These are phyloP conservation scores for Megathymus violae DNA, from an alignment of 1,140 invertebrate genomes.

Conservation along the genomic window DNA sequence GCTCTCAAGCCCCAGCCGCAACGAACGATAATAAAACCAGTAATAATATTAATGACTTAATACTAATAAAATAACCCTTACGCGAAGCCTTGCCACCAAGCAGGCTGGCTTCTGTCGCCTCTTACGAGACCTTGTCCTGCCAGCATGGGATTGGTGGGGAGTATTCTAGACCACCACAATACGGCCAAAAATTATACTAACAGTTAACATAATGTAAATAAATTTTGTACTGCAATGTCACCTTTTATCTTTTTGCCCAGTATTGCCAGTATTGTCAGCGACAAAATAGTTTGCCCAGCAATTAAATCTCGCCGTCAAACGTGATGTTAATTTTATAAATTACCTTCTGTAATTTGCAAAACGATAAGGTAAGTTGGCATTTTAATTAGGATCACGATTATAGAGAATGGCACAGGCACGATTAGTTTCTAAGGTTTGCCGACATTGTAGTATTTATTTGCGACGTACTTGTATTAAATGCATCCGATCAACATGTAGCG, in stretches of 20 bases:
- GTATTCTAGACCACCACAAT: too few species aligned
- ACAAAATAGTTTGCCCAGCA: conserved; percentile 8
- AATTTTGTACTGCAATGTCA: background rate
- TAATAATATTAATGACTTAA: too few species aligned
- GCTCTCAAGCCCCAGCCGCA: too few species aligned
- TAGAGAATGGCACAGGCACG: conserved; percentile 4
- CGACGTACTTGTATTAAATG: background rate
- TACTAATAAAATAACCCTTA: too few species aligned
- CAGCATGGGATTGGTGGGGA: too few species aligned
- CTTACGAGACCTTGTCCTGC: too few species aligned
- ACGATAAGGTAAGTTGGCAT: conserved; percentile 14
- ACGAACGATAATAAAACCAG: too few species aligned
- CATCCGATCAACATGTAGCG: background rate
- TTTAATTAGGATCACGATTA: conserved; percentile 29
- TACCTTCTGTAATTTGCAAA: conserved; percentile 20
- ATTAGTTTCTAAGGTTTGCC: background rate
- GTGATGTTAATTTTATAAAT: conserved; percentile 29
- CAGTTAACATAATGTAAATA: background rate
- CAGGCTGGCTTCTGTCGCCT: too few species aligned
- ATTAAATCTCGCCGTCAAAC: conserved; percentile 26
- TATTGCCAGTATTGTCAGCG: conserved; percentile 6
- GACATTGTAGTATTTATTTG: background rate
- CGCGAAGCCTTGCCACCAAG: too few species aligned
- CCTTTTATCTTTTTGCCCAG: background rate
- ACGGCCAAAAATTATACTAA: too few species aligned